Evolutionary conservation across 2,797 vertebrate genomes (phyloP), one percentile per base, ranked within the genome.

Genomic region (Parauchenoglanis ngamensis): DNA sequence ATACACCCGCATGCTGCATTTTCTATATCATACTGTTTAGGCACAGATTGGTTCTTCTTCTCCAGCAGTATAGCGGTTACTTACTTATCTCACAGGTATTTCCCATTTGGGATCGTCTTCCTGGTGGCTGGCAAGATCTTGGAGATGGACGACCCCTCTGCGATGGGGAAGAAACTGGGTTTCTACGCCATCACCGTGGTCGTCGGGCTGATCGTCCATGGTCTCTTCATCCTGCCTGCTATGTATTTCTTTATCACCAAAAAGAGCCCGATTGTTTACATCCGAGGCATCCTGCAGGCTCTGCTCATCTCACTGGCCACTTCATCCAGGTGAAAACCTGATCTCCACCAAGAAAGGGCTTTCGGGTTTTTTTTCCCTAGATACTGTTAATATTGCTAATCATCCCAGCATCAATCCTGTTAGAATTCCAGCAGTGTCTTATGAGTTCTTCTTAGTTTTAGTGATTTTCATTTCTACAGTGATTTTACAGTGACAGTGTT

Each of bases 201-300:
- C 49, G 98, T 98, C 0, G 98, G 98, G 40, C 93, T 99, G 72
- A 96, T 99, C 87, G 95, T 99, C 28, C 98, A 99, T 0, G 98
- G 98, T 73, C 96, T 99, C 1, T 96, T 99, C 88, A 98, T 99
- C 90, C 96, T 99, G 81, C 98, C 98, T 0, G 95, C 98, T 88
- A 97, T 99, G 95, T 99, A 99, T 90, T 98, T 98, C 95, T 96
- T 98, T 90, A 98, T 99, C 93, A 99, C 98, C 76, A 99, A 96
- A 94, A 99, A 99, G 94, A 99, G 98, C 89, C 98, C 98, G 79
- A 97, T 99, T 0, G 97, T 99, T 92, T 99, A 99, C 94, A 99
- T 99, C 94, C 95, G 98, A 61, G 98, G 98, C 79, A 96, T 99
- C 89, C 96, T 99, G 85, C 98, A 99, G 94, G 98, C 98, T 89